A percentile compares a stretch with the other conserved stretches of the same genome.
Evolutionary conservation across 2,888 invertebrate species (phyloP).

Genomic region (Lottia gigantea): DNA sequence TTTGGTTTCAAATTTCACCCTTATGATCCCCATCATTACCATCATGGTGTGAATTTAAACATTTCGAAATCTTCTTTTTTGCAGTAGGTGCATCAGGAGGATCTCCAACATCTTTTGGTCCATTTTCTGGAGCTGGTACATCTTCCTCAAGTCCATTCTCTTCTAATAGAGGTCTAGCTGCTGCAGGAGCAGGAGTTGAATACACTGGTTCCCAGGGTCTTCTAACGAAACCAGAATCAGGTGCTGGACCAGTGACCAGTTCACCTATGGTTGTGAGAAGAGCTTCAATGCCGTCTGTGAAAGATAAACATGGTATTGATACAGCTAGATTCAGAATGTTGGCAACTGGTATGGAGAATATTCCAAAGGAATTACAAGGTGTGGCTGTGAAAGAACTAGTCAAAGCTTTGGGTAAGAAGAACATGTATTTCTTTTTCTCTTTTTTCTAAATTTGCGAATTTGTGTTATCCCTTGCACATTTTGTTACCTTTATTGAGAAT

Average conservation of each 20-base stretch:
- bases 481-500: no score
- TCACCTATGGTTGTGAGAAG: not conserved
- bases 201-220: not conserved
- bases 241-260: conserved; percentile 1
- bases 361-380: conserved; percentile 73
- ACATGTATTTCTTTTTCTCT: not conserved
- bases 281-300: not conserved
- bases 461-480: not conserved
- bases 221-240: not conserved
- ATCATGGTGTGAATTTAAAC: no score
- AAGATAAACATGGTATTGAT: conserved; percentile 5
- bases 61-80: not conserved
- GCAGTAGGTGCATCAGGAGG: not conserved
- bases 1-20: no score
- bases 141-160: not conserved
- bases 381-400: conserved; percentile 81
- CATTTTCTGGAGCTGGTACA: not conserved
- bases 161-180: not conserved
- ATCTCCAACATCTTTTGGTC: not conserved
- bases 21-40: no score
- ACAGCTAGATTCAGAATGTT: not conserved
- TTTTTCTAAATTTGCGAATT: conserved; percentile 8
- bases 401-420: conserved; percentile 75
- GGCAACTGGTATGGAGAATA: conserved; percentile 24
- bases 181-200: not conserved